phyloP scores from a whole-genome alignment of 2,797 vertebrate species.

The Cuniculus paca region DNA sequence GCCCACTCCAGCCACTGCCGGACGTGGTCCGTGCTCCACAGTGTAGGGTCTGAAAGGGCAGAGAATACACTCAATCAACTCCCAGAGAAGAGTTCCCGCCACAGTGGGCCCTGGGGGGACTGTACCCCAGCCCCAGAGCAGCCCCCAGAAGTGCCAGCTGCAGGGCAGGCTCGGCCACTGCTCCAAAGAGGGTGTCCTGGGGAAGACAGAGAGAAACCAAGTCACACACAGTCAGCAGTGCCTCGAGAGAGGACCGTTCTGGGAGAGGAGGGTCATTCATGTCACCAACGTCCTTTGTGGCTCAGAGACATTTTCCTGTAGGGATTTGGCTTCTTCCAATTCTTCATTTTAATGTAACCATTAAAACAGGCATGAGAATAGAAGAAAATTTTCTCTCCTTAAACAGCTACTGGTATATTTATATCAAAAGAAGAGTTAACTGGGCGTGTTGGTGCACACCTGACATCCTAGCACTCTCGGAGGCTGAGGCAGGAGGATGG shows the following conservation, averaged over 20 bases:
- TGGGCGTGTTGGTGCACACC: background rate
- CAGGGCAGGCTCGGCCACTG: too few species aligned
- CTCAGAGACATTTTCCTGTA: background rate
- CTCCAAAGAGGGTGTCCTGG: fast-evolving
- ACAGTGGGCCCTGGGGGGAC: background rate
- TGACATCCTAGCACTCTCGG: background rate
- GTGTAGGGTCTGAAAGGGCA: constrained; percentile 89
- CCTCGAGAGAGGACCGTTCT: background rate
- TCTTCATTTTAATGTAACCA: background rate
- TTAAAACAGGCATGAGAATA: background rate
- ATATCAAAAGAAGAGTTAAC: background rate
- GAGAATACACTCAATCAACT: background rate
- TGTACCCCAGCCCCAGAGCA: background rate
- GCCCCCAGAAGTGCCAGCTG: background rate
- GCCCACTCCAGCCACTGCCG: constrained; percentile 96
- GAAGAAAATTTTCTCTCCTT: background rate
- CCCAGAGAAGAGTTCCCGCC: background rate
- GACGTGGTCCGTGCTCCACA: constrained; percentile 94
- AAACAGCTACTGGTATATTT: background rate
- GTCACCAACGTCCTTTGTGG: background rate
- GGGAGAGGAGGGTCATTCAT: too few species aligned
- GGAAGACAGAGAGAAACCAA: background rate
- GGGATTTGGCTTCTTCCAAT: background rate
- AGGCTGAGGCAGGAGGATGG: background rate
- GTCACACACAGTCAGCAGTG: background rate